Base-by-base conservation (phyloP, 2,797 vertebrate genomes). In the Anas capensis region DNA sequence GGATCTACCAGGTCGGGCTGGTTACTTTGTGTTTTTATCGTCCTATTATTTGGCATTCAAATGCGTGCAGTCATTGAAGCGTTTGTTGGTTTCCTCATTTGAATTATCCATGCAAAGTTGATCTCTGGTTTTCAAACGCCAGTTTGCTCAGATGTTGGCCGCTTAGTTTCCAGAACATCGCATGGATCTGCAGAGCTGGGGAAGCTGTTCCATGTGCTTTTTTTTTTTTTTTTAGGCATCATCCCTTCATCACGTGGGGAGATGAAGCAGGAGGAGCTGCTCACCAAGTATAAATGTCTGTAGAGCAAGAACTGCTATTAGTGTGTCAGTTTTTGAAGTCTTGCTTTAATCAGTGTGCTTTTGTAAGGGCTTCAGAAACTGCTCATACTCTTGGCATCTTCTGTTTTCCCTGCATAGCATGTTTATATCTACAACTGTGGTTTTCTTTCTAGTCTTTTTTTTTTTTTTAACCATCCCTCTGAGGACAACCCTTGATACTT, bases 1-100 rank as follows among this genome's bases (percentile, higher is more conserved):
- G 17, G 36, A 64, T 36, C 38, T 70, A 19, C 36, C 46, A 3
- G 16, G 42, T 2, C 42, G 57, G 46, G 51, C 40, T 4, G 20
- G 24, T 40, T 8, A 48, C 31, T 40, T 36, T 56, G 29, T 62
- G 62, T 2, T 34, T 86, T 61, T 58, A 31, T 92, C 86, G 70
- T n/a, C 53, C 31, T 29, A 21, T 60, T 27, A 92, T 97, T 96
- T 97, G 96, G 12, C 79, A 96, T 82, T 92, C 96, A 97, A 96
- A 97, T 80, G 16, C 0, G 11, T 20, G 29, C n/a, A 62, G 79
- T 20, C 60, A 53, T 33, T 7, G 64, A 38, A 54, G 53, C 49
- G 17, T 24, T 14, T 27, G n/a, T 60, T 58, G 13, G n/a, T 44
- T 68, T 66, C 48, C 31, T 44, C 65, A 48, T 96, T 94, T 96